Conservation (phyloP, 1,140 invertebrate species). For the Brachionus plicatilis region DNA sequence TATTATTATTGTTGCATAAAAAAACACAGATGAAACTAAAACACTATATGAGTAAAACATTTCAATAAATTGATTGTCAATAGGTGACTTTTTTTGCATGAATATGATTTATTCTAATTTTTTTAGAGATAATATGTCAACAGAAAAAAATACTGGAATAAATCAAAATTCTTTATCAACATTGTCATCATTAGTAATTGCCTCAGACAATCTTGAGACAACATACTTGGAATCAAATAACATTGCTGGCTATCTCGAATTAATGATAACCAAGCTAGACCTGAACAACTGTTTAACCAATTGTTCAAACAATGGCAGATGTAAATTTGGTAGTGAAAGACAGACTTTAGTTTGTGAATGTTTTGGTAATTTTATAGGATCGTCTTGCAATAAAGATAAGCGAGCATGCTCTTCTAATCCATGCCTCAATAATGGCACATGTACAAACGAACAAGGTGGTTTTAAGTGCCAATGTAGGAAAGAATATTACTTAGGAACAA, state of each 20-base stretch:
- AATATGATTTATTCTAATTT: too few species aligned
- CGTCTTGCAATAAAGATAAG: not conserved
- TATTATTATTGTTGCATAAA: too few species aligned
- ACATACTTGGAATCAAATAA: not conserved
- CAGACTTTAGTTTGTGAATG: constrained; percentile 45
- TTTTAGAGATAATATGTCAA: too few species aligned
- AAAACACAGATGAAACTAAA: too few species aligned
- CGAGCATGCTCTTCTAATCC: constrained; percentile 39
- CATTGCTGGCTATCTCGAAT: not conserved
- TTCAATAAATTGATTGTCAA: too few species aligned
- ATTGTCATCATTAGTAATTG: not conserved
- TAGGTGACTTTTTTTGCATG: too few species aligned
- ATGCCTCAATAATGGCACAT: constrained; percentile 39
- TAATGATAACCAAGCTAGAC: not conserved
- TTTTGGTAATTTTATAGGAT: constrained; percentile 42
- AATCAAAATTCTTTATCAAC: too few species aligned
- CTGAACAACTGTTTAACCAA: not conserved
- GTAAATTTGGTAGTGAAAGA: not conserved
- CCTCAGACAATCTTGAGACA: not conserved
- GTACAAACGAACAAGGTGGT: not conserved
- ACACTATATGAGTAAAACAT: too few species aligned
- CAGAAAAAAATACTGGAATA: too few species aligned
- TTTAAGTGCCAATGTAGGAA: not conserved
- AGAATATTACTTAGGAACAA: not conserved
- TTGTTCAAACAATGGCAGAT: not conserved